phyloP scores from a whole-genome alignment of 2,797 vertebrate genomes.

The Lithobates sylvaticus region DNA sequence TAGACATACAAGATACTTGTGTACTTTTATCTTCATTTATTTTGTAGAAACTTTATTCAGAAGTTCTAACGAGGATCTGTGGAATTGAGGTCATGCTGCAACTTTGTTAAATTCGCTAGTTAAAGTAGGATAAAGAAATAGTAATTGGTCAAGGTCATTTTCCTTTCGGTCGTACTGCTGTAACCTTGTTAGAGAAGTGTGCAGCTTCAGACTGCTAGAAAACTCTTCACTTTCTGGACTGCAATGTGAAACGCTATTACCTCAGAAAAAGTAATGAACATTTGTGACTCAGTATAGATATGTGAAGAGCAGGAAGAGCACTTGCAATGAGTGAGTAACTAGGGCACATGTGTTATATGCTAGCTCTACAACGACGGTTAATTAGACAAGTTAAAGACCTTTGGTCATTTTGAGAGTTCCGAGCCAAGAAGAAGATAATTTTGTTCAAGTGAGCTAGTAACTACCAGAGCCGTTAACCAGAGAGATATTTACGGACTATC shows the following conservation, averaged over 20 bases:
- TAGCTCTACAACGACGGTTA: no score
- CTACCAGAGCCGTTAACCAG: background rate
- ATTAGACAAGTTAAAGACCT: background rate
- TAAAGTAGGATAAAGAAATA: background rate
- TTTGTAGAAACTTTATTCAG: background rate
- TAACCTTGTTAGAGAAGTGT: background rate
- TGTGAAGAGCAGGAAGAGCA: background rate
- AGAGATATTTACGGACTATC: no score
- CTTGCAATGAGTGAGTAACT: background rate
- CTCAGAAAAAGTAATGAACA: background rate
- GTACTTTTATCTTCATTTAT: background rate
- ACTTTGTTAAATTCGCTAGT: background rate
- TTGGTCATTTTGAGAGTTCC: background rate
- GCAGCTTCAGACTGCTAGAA: background rate
- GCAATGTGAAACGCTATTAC: background rate
- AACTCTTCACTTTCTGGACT: background rate
- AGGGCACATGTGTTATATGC: background rate
- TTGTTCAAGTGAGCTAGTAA: background rate
- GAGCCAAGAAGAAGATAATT: no score
- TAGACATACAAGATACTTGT: background rate
- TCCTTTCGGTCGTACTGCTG: background rate
- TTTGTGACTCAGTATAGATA: background rate
- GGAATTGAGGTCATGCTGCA: background rate
- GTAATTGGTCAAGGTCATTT: background rate
- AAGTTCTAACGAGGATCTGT: background rate